These are phyloP conservation scores for Microcebus tavaratra DNA, from an alignment of 2,113 vertebrate species.

Conservation along the genomic window DNA sequence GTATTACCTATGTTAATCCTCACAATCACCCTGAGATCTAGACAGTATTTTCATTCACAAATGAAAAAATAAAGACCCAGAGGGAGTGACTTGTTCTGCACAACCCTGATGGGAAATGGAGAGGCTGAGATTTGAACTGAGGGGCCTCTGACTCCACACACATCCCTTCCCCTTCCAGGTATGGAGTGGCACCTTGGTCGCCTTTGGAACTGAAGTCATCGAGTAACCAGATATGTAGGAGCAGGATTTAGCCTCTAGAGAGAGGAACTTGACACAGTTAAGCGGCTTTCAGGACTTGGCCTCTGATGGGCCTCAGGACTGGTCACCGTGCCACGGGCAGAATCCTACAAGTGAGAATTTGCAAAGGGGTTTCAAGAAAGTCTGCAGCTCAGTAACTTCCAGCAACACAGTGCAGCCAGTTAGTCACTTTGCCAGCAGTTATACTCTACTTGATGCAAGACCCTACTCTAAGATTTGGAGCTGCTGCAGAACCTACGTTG, in stretches of 20 bases:
- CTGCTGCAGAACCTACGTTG: background rate
- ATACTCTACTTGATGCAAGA: background rate
- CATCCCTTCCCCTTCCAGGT: background rate
- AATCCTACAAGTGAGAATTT: background rate
- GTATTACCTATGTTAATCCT: background rate
- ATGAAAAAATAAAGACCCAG: background rate
- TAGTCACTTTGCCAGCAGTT: rapidly evolving
- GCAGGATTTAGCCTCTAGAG: background rate
- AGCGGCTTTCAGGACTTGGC: background rate
- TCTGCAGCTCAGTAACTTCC: background rate
- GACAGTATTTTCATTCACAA: background rate
- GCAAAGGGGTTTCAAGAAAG: background rate
- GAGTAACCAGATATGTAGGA: background rate
- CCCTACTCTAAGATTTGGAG: background rate
- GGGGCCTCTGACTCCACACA: background rate
- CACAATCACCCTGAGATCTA: background rate
- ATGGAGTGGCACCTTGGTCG: background rate
- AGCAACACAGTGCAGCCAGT: background rate
- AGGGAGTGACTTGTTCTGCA: background rate
- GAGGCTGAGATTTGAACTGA: background rate
- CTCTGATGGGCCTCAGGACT: background rate
- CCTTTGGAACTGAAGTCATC: background rate
- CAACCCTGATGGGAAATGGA: background rate
- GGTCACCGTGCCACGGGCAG: background rate
- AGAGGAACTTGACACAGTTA: background rate